Evolutionary conservation across 2,888 invertebrate species (phyloP), one percentile per base, ranked within the genome.

Genomic region (Hypercompe scribonia): DNA sequence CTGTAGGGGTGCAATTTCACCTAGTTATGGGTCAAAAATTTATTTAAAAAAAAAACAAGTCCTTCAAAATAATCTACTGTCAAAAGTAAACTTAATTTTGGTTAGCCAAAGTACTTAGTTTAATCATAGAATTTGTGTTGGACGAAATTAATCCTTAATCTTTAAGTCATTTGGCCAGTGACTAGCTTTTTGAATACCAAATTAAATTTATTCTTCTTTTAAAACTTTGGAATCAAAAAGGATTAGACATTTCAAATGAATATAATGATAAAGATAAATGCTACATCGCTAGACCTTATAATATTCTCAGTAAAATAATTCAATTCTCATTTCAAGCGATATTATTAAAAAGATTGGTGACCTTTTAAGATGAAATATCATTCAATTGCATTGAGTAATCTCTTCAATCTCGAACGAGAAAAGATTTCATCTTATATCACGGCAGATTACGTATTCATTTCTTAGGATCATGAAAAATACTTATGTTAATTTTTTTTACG

Each of bases 371-470:
- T 76, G 81, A 85, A 79, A 83, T 77, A 82, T 83, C 73, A 67
- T 72, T 74, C 79, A 74, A 81, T 81, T 79, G 84, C 78, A 78
- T 58, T 83, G 86, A 87, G 78, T 86, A 84, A 85, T 87, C 80
- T 78, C 70, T 77, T 82, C 80, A 81, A 84, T 87, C 84, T 79
- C 78, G 75, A 81, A 85, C 84, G 84, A 82, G 74, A 79, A 81
- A 80, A 73, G 81, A 81, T 84, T 81, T 80, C 76, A 80, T 84
- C 73, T 78, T 72, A 78, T 81, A 71, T 72, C 77, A 78, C 72
- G 78, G 78, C 77, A 73, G 83, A 80, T 86, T 83, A 83, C 72
- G 73, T 70, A 81, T 81, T 80, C 76, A 84, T 84, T 80, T 76
- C 75, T 67, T 64, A 76, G 70, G 67, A 71, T 76, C 69, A 70